A percentile compares a stretch with the other conserved stretches of the same genome.
These are phyloP conservation scores for Zaprionus inermis DNA, from an alignment of 1,140 invertebrate species.

Conservation along the genomic window DNA sequence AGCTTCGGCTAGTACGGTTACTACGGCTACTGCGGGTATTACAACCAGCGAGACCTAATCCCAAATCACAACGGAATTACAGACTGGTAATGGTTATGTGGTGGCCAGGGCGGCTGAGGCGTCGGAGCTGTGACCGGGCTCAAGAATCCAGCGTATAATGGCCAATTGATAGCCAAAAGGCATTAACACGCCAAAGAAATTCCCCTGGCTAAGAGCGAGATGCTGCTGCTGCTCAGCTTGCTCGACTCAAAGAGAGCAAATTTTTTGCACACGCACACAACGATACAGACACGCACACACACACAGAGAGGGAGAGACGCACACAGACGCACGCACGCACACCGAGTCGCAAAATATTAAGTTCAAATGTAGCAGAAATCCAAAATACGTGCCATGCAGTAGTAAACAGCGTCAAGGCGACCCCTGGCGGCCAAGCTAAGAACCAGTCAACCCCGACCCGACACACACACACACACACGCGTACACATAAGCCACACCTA, in stretches of 20 bases:
- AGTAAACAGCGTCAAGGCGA: constrained; percentile 65
- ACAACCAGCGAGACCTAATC: constrained; percentile 64
- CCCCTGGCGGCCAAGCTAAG: constrained; percentile 50
- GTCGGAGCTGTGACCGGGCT: constrained; percentile 38
- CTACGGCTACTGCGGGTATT: not conserved
- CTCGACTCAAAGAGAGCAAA: constrained; percentile 7
- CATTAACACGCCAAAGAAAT: constrained; percentile 80
- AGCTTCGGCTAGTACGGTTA: not conserved
- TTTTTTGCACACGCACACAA: constrained; percentile 16
- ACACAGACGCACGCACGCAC: constrained; percentile 13
- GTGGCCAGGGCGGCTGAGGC: constrained; percentile 40
- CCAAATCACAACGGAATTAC: constrained; percentile 82
- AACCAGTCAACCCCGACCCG: constrained; percentile 38
- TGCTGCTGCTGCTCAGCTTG: constrained; percentile 28
- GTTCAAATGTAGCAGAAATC: constrained; percentile 82
- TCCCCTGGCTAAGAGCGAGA: constrained; percentile 71
- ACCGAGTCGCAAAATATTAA: constrained; percentile 68
- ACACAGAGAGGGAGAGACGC: constrained; percentile 4
- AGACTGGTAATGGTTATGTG: constrained; percentile 79
- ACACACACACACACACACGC: not conserved
- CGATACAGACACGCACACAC: constrained; percentile 25
- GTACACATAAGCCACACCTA: too few species aligned
- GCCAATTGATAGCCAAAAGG: constrained; percentile 82
- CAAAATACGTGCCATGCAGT: constrained; percentile 78
- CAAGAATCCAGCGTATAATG: constrained; percentile 72